Evolutionary conservation across 2,888 invertebrate species (phyloP).

Genomic region (Cataglyphis livida): DNA sequence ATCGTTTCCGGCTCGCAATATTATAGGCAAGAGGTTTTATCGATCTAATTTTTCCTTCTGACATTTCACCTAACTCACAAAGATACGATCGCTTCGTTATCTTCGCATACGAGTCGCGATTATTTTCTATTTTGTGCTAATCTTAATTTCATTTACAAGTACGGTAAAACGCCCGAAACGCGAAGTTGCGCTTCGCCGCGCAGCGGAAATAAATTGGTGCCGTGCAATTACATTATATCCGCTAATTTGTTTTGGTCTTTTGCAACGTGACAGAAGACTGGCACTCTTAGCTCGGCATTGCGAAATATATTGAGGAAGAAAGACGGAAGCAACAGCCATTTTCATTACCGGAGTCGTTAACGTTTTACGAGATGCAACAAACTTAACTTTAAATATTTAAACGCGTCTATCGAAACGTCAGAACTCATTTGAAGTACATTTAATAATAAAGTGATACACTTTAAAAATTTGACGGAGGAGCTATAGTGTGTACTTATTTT

Average conservation of each 20-base stretch:
- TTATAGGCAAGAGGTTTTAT: conserved; percentile 30
- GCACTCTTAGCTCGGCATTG: conserved; percentile 34
- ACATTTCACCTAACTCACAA: conserved; percentile 20
- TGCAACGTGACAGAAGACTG: conserved; percentile 58
- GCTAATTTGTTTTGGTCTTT: conserved; percentile 53
- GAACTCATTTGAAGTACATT: not conserved
- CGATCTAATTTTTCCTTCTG: conserved; percentile 27
- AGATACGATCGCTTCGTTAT: conserved; percentile 40
- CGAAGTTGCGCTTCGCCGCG: conserved; percentile 48
- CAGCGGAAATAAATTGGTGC: conserved; percentile 52
- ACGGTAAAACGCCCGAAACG: conserved; percentile 45
- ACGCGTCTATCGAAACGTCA: conserved; percentile 26
- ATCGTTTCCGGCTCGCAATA: conserved; percentile 29
- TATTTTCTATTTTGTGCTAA: conserved; percentile 33
- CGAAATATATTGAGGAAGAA: conserved; percentile 50
- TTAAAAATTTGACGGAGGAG: conserved; percentile 12
- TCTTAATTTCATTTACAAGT: conserved; percentile 51
- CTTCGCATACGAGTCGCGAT: conserved; percentile 39
- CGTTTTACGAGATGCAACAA: conserved; percentile 40
- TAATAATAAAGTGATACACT: conserved; percentile 3
- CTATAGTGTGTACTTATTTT: not conserved
- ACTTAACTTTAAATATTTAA: conserved; percentile 46
- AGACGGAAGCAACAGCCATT: conserved; percentile 45
- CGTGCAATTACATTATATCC: conserved; percentile 56
- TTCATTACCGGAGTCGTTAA: conserved; percentile 49